A percentile compares a stretch with the other conserved stretches of the same genome.
Conservation (phyloP, 2,888 invertebrate genomes). For the Drosophila maculinotata region DNA sequence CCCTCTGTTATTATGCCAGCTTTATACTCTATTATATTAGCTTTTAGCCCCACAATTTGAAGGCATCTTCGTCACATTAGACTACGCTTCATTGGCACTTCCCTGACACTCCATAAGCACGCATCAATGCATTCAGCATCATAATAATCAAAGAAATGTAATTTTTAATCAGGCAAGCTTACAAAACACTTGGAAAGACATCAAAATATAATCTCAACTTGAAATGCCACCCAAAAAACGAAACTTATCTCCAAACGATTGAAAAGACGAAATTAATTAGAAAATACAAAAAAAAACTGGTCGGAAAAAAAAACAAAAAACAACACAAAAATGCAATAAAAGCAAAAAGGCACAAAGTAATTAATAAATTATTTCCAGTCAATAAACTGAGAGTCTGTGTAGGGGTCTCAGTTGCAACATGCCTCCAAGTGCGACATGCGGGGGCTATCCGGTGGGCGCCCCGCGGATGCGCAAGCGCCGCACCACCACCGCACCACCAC, state of each 20-base stretch:
- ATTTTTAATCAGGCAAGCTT: constrained; percentile 40
- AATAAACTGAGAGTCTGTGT: constrained; percentile 61
- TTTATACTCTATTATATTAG: neutral
- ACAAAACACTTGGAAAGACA: constrained; percentile 54
- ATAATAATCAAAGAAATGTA: constrained; percentile 11
- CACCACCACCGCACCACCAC: constrained; percentile 36
- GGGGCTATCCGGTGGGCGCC: constrained; percentile 50
- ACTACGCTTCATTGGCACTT: constrained; percentile 50
- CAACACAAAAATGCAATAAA: constrained; percentile 47
- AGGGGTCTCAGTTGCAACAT: constrained; percentile 67
- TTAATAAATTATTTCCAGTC: constrained; percentile 81
- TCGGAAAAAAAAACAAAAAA: constrained; percentile 14
- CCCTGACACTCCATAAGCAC: constrained; percentile 21
- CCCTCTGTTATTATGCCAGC: neutral
- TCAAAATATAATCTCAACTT: constrained; percentile 24
- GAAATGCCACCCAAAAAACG: constrained; percentile 68
- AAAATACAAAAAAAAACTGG: constrained; percentile 36
- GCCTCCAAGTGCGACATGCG: constrained; percentile 21
- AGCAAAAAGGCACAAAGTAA: constrained; percentile 59
- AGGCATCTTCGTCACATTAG: constrained; percentile 37
- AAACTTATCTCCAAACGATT: constrained; percentile 39
- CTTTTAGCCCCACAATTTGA: constrained; percentile 18
- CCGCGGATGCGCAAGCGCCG: constrained; percentile 72
- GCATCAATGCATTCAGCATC: constrained; percentile 5
- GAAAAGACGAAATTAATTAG: constrained; percentile 54